A percentile compares a stretch with the other conserved stretches of the same genome.
phyloP scores from a whole-genome alignment of 2,888 invertebrate genomes.

The Drosophila pegasa region DNA sequence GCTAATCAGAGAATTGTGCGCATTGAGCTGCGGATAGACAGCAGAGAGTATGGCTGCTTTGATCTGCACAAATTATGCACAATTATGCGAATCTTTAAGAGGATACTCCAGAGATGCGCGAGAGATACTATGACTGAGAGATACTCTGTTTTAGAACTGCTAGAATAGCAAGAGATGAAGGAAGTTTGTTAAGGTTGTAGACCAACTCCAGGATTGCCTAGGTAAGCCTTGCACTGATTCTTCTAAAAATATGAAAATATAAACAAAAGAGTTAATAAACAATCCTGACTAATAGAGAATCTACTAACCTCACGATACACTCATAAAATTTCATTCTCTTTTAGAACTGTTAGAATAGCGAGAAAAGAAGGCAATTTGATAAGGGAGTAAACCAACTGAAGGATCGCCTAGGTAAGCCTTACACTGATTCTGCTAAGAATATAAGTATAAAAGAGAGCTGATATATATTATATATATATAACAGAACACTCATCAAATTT shows the following conservation, averaged over 20 bases:
- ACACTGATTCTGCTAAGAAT: neutral
- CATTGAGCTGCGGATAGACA: neutral
- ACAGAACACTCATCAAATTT: too few relatives aligned
- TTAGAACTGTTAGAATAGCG: neutral
- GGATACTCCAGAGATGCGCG: too few relatives aligned
- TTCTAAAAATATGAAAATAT: neutral
- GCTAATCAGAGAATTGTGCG: conserved; percentile 22
- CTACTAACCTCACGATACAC: neutral
- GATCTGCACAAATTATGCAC: conserved; percentile 61
- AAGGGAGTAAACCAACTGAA: too few relatives aligned
- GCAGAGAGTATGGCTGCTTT: neutral
- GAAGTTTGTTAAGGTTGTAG: neutral
- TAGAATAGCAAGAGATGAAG: neutral
- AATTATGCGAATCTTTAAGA: conserved; percentile 49
- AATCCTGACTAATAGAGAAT: neutral
- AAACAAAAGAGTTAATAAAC: neutral
- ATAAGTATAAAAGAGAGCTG: neutral
- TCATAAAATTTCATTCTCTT: neutral
- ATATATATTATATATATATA: too few relatives aligned
- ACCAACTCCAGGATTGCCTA: too few relatives aligned
- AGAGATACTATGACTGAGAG: conserved; percentile 1
- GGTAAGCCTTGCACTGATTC: neutral
- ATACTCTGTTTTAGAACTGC: conserved; percentile 10
- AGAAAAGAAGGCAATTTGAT: neutral
- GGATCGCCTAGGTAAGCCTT: too few relatives aligned